Conservation (phyloP, 2,888 invertebrate species). For the Hirtodrosophila cameraria region DNA sequence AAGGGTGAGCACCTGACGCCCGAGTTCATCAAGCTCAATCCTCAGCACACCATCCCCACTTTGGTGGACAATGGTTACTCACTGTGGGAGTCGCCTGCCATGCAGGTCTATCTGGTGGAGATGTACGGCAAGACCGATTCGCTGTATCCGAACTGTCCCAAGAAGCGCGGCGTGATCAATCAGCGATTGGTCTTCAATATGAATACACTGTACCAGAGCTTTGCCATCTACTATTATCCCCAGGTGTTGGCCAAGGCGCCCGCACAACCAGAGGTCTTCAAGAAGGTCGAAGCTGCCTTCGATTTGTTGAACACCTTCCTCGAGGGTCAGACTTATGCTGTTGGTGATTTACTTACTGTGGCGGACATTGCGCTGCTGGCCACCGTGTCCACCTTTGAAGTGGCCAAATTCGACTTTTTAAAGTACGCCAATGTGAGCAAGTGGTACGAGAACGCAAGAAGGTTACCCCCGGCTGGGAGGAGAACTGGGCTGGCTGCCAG, state of each 20-base stretch:
- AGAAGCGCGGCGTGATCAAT: conserved; percentile 90
- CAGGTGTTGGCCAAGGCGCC: conserved; percentile 87
- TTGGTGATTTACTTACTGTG: conserved; percentile 90
- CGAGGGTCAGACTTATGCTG: conserved; percentile 88
- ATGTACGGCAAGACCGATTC: conserved; percentile 91
- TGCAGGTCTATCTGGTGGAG: conserved; percentile 91
- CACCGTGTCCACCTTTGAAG: conserved; percentile 89
- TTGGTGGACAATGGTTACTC: conserved; percentile 92
- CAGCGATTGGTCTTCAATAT: conserved; percentile 92
- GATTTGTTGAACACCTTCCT: conserved; percentile 90
- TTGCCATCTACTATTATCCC: conserved; percentile 89
- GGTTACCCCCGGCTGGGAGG: conserved; percentile 86
- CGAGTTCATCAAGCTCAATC: too few species aligned
- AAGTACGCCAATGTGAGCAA: conserved; percentile 88
- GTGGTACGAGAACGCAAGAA: conserved; percentile 87
- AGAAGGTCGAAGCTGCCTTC: conserved; percentile 89
- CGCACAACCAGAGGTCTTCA: conserved; percentile 88
- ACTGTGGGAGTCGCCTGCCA: conserved; percentile 94
- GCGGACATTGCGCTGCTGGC: conserved; percentile 90
- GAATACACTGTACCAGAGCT: conserved; percentile 89
- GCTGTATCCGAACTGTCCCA: conserved; percentile 90
- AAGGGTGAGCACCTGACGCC: too few species aligned
- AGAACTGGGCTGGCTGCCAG: conserved; percentile 86
- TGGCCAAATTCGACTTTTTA: conserved; percentile 87
- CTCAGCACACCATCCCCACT: conserved; percentile 93